A percentile compares a stretch with the other conserved stretches of the same genome.
Evolutionary conservation across 2,113 vertebrate species (phyloP).

Genomic region (Sapayoa aenigma): DNA sequence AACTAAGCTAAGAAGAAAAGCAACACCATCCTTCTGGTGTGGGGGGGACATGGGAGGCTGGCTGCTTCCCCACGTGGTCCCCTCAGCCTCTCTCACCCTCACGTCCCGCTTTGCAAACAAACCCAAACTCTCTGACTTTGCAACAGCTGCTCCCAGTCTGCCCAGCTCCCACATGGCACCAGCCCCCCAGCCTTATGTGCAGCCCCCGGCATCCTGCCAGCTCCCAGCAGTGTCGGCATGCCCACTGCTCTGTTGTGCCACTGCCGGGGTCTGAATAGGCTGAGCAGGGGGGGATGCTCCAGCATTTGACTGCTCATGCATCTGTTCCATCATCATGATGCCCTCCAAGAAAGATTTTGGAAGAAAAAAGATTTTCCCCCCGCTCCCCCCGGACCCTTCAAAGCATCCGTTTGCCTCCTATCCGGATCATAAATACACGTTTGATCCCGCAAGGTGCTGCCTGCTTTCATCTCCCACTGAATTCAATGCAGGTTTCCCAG

Average conservation of each 20-base stretch:
- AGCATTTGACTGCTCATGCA: background rate
- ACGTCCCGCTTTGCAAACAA: background rate
- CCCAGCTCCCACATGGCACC: background rate
- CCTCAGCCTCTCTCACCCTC: background rate
- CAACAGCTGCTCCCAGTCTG: constrained; percentile 14
- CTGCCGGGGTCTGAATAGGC: background rate
- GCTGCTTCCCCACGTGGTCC: background rate
- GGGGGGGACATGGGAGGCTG: background rate
- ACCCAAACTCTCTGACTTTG: background rate
- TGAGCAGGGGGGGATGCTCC: background rate
- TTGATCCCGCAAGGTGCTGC: background rate
- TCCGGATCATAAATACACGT: background rate
- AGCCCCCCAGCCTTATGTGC: background rate
- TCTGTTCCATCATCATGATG: background rate
- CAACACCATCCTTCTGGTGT: background rate
- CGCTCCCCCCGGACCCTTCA: background rate
- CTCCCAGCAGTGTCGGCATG: background rate
- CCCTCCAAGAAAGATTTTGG: background rate
- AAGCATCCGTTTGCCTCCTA: background rate
- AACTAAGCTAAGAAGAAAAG: background rate
- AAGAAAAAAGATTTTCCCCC: background rate
- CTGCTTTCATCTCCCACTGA: background rate
- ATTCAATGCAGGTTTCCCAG: background rate
- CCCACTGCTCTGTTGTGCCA: rapidly evolving
- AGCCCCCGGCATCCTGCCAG: background rate